Evolutionary conservation across 1,140 invertebrate genomes (phyloP).

Genomic region (Dufourea novaeangliae): DNA sequence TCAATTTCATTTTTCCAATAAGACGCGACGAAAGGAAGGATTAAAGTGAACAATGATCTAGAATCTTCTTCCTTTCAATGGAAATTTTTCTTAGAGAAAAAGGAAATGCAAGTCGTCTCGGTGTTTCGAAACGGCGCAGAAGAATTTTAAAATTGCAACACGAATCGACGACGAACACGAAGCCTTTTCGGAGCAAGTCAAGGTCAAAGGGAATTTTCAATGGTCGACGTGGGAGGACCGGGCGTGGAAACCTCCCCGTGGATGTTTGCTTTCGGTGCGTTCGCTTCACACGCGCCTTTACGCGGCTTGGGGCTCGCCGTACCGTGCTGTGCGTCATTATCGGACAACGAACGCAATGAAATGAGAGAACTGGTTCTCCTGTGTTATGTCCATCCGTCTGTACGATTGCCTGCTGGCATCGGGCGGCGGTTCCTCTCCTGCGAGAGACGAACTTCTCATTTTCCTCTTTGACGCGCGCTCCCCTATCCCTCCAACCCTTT

Average conservation of each 20-base stretch:
- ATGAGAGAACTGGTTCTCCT: conserved; percentile 81
- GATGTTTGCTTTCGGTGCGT: conserved; percentile 55
- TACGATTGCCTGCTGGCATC: conserved; percentile 72
- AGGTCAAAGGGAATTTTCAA: conserved; percentile 20
- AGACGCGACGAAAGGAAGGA: no score
- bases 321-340: conserved; percentile 81
- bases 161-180: no score
- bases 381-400: conserved; percentile 76
- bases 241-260: conserved; percentile 39
- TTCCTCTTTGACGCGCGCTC: conserved; percentile 31
- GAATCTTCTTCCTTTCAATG: no score
- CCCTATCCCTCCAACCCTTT: background rate
- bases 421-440: conserved; percentile 60
- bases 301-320: conserved; percentile 28
- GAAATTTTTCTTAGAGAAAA: no score
- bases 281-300: conserved; percentile 60
- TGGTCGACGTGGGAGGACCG: conserved; percentile 51
- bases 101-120: no score
- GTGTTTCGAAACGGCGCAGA: no score
- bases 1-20: no score
- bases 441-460: conserved; percentile 50
- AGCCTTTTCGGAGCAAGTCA: background rate
- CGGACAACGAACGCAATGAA: conserved; percentile 83
- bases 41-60: no score
- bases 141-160: no score